Conservation (phyloP, 2,888 invertebrate species). For the Phymatocera aterrima region DNA sequence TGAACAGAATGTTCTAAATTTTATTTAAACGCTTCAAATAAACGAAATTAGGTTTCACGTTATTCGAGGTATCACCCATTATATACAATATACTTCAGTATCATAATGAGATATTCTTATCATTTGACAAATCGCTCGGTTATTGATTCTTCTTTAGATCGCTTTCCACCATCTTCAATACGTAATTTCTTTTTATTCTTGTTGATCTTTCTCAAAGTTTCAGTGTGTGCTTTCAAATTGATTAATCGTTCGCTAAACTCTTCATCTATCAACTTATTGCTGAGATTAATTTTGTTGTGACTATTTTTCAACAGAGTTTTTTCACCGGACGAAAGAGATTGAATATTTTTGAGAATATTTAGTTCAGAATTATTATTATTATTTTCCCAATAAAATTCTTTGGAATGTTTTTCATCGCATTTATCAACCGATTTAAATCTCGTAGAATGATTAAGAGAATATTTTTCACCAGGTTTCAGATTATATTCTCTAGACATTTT, state of each 20-base stretch:
- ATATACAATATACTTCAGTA: too few relatives aligned
- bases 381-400: not conserved
- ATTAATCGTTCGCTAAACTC: not conserved
- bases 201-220: conserved; percentile 1
- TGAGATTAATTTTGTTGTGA: not conserved
- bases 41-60: not conserved
- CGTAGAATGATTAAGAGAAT: not conserved
- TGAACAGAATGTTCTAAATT: not conserved
- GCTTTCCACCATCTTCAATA: not conserved
- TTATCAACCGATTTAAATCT: not conserved
- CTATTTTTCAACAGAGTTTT: not conserved
- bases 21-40: not conserved
- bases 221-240: conserved; percentile 3
- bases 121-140: too few relatives aligned
- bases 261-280: not conserved
- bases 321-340: not conserved
- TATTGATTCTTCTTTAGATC: not conserved
- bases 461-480: not conserved
- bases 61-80: not conserved
- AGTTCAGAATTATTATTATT: not conserved
- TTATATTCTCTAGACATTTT: not conserved
- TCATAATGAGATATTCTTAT: too few relatives aligned
- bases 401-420: not conserved
- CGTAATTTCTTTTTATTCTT: not conserved
- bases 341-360: not conserved